Evolutionary conservation across 2,113 vertebrate species (phyloP).

Genomic region (Trogon surrucura): DNA sequence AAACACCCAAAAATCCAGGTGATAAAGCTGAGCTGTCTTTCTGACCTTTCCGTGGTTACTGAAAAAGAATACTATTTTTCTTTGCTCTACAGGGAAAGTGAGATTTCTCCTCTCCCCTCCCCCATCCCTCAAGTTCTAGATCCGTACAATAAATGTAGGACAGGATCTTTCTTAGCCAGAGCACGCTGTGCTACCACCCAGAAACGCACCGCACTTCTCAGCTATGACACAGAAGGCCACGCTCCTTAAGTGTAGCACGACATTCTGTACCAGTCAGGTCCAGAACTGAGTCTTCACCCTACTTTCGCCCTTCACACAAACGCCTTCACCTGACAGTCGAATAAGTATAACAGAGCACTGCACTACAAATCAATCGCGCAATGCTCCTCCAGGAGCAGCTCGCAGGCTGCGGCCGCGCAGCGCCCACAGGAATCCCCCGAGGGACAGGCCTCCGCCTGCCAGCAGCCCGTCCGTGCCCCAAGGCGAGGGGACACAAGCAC

Average conservation of each 20-base stretch:
- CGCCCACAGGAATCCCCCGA: neutral
- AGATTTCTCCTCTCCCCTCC: neutral
- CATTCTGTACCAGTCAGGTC: neutral
- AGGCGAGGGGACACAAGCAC: neutral
- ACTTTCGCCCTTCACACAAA: neutral
- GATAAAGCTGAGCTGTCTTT: neutral
- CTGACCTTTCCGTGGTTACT: neutral
- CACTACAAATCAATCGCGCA: neutral
- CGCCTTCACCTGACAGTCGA: neutral
- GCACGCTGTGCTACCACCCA: no score
- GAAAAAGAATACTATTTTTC: neutral
- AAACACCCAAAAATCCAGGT: fast-evolving
- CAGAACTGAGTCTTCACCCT: neutral
- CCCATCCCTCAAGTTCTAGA: neutral
- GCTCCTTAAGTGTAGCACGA: fast-evolving
- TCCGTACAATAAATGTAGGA: neutral
- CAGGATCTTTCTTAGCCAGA: neutral
- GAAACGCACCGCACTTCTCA: neutral
- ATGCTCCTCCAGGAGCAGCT: neutral
- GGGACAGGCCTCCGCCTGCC: no score
- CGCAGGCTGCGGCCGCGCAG: neutral
- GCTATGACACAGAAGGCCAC: neutral
- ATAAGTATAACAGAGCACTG: neutral
- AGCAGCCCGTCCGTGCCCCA: neutral
- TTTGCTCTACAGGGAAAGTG: neutral